Evolutionary conservation across 2,797 vertebrate species (phyloP).

Genomic region (Spheniscus humboldti): DNA sequence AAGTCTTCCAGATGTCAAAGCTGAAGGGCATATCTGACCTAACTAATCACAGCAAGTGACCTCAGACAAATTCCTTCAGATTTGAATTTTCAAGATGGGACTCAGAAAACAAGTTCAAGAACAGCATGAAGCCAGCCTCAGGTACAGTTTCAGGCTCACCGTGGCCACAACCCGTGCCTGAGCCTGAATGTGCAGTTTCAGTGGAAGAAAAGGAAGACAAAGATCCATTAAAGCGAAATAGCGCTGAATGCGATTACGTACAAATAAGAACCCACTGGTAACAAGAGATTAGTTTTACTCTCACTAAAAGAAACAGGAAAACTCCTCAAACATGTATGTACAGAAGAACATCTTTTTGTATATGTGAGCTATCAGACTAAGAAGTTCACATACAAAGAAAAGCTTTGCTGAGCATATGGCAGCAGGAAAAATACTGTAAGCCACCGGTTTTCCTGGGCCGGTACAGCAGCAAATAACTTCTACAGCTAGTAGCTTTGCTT

Average conservation of each 20-base stretch:
- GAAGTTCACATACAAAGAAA: not conserved
- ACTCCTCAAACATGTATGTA: not conserved
- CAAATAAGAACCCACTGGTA: not conserved
- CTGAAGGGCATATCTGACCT: not conserved
- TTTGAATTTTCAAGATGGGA: not conserved
- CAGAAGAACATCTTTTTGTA: not conserved
- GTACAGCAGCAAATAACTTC: not conserved
- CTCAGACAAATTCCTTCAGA: not conserved
- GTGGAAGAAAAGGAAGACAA: not conserved
- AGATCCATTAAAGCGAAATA: not conserved
- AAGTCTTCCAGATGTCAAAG: not conserved
- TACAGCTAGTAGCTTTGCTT: not conserved
- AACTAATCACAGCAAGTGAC: not conserved
- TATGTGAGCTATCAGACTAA: not conserved
- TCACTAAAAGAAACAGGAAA: not conserved
- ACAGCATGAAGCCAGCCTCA: not conserved
- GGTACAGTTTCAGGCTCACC: not conserved
- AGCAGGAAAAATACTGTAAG: not conserved
- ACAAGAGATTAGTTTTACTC: not conserved
- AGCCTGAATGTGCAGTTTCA: not conserved
- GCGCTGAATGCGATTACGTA: rapidly evolving
- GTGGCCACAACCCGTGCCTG: not conserved
- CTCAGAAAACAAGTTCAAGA: not conserved
- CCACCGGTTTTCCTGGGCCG: not conserved
- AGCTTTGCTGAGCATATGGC: not conserved